Evolutionary conservation across 2,797 vertebrate genomes (phyloP), one percentile per base, ranked within the genome.

Genomic region (Spinibarbus caldwelli): DNA sequence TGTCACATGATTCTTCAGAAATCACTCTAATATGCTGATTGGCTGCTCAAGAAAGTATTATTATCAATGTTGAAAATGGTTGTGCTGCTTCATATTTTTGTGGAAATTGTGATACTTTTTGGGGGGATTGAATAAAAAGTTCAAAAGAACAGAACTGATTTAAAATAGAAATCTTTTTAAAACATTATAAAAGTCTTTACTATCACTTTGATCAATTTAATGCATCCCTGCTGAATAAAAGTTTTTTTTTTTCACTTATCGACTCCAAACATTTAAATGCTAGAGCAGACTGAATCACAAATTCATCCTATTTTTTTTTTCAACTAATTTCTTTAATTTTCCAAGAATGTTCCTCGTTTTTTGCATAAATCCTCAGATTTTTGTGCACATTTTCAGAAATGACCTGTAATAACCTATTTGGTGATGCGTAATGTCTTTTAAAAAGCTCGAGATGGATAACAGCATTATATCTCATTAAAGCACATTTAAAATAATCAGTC

Each of bases 401-500:
- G n/a, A n/a, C n/a, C 49, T 71, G 1, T n/a, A 36, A 36, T 26
- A 8, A 14, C 67, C 14, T 47, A 5, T 47, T 47, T 47, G 29
- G 19, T 64, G 26, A 21, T 11, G 14, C 77, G 9, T 6, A 43
- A 49, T 23, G 23, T 81, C 23, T 52, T 82, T 82, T 43, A 45
- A 59, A 82, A 43, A 47, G n/a, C 34, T 49, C 43, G 59, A 73
- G 47, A 64, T 15, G 29, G 49, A 41, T 79, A 49, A 84, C 17
- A 43, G 26, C 29, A 49, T 43, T n/a, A 26, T 71, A 82, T 88
- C 86, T 86, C n/a, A 77, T 89, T 89, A 89, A 89, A 84, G 31
- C 86, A 59, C 47, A 67, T 47, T 80, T 21, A 70, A 86, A 87
- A 89, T 90, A 90, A 92, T 80, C 72, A 68, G 45, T 62, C 57